Evolutionary conservation across 2,888 invertebrate genomes (phyloP).

Genomic region (Proisotoma minuta): DNA sequence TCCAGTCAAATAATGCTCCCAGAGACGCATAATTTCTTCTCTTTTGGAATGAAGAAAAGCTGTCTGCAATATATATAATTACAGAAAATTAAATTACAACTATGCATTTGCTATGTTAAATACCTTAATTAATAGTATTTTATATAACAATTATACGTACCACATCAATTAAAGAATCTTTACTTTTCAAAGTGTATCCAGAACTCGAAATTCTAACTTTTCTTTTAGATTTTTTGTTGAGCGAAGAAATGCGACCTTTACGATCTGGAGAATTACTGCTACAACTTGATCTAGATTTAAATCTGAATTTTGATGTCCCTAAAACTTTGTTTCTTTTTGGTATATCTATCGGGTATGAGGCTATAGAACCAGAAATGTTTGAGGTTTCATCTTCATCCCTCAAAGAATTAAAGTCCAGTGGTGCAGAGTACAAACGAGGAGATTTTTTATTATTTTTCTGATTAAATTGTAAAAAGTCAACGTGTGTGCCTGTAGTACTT

Average conservation of each 20-base stretch:
- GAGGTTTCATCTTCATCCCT: too few relatives aligned
- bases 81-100: not conserved
- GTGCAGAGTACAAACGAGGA: too few relatives aligned
- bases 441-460: not conserved
- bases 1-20: slow-evolving; percentile 35
- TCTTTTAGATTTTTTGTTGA: too few relatives aligned
- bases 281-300: too few relatives aligned
- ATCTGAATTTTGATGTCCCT: too few relatives aligned
- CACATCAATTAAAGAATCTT: slow-evolving; percentile 45
- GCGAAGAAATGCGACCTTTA: too few relatives aligned
- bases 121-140: slow-evolving; percentile 1
- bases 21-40: slow-evolving; percentile 37
- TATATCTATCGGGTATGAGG: too few relatives aligned
- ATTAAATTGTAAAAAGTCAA: not conserved
- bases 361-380: too few relatives aligned
- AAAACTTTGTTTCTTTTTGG: too few relatives aligned
- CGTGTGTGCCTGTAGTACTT: slow-evolving; percentile 19
- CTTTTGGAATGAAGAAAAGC: slow-evolving; percentile 38
- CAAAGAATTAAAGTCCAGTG: too few relatives aligned
- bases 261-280: too few relatives aligned
- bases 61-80: slow-evolving; percentile 27
- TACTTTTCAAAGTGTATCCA: slow-evolving; percentile 30
- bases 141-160: slow-evolving; percentile 17
- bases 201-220: too few relatives aligned
- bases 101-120: not conserved